Conservation (phyloP, 2,113 vertebrate species). For the Motacilla alba region DNA sequence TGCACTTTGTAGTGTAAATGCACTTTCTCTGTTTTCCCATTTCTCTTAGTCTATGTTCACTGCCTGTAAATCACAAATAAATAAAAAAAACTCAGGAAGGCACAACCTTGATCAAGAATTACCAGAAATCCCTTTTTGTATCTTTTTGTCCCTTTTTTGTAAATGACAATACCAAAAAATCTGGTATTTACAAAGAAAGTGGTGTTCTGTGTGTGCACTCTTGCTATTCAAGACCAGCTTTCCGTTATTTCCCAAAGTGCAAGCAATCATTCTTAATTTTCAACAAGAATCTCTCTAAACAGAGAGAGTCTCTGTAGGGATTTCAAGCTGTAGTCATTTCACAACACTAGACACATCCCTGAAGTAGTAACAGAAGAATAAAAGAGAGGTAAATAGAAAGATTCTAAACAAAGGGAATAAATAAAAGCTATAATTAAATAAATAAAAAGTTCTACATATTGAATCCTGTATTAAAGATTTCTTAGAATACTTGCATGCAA, state of each 20-base stretch:
- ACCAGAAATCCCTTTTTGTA: not conserved
- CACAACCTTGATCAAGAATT: not conserved
- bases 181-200: not conserved
- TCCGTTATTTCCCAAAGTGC: not conserved
- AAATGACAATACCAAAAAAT: not conserved
- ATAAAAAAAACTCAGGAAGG: not conserved
- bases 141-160: not conserved
- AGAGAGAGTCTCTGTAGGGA: not conserved
- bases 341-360: not conserved
- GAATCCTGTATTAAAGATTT: not conserved
- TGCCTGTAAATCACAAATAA: not conserved
- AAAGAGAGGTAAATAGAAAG: not conserved
- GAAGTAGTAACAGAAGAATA: not conserved
- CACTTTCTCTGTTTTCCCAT: not conserved
- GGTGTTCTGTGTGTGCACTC: not conserved
- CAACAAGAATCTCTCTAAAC: not conserved
- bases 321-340: not conserved
- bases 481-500: not conserved
- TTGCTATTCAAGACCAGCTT: not conserved
- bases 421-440: not conserved
- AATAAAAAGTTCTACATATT: not conserved
- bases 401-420: constrained; percentile 8
- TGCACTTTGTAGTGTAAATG: not conserved
- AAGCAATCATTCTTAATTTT: constrained; percentile 33
- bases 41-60: not conserved